Evolutionary conservation across 2,797 vertebrate genomes (phyloP).

Genomic region (Allobates femoralis): DNA sequence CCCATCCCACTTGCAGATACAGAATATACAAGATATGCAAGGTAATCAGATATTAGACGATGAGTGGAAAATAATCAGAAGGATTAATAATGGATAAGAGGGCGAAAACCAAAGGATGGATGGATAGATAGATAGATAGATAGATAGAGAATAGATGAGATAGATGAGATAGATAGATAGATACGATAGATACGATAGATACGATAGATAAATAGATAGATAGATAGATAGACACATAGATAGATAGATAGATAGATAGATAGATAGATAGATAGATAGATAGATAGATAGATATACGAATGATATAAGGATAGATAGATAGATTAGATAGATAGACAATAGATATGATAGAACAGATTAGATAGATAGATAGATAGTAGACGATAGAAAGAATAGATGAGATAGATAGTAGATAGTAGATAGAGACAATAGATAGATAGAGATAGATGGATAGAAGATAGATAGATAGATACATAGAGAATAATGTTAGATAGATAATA

Average conservation of each 20-base stretch:
- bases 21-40: too few species aligned
- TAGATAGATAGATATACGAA: too few species aligned
- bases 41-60: too few species aligned
- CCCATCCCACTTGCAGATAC: too few species aligned
- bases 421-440: too few species aligned
- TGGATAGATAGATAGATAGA: neutral
- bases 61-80: neutral
- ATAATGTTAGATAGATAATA: too few species aligned
- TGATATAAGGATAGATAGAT: neutral
- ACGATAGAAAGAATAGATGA: neutral
- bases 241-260: too few species aligned
- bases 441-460: neutral
- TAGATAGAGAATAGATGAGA: neutral
- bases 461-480: neutral
- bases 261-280: neutral
- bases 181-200: neutral
- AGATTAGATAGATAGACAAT: neutral
- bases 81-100: neutral
- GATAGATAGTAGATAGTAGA: neutral
- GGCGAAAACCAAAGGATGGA: neutral
- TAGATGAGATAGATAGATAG: too few species aligned
- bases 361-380: too few species aligned
- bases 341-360: too few species aligned
- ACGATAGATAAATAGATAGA: neutral
- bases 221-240: conserved; percentile 9